phyloP scores from a whole-genome alignment of 2,797 vertebrate genomes.

The Spondyliosoma cantharus region DNA sequence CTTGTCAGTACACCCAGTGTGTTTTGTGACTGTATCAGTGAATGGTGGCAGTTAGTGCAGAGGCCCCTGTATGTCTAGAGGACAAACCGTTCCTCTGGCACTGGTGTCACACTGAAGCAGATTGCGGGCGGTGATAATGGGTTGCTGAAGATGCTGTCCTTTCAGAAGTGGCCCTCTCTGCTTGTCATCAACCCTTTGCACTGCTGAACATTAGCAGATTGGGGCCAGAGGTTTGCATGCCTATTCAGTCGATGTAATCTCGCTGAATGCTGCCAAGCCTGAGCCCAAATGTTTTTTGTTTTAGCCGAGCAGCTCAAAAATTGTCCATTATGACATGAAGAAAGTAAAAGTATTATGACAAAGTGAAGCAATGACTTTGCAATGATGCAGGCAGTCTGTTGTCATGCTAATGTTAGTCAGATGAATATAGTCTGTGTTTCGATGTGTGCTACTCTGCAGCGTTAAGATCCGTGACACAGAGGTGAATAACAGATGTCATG shows the following conservation, averaged over 20 bases:
- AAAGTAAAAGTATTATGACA: constrained; percentile 36
- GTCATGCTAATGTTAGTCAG: constrained; percentile 42
- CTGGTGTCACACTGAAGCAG: constrained; percentile 21
- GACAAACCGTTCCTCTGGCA: constrained; percentile 10
- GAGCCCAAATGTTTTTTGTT: constrained; percentile 49
- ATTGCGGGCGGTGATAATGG: constrained; percentile 37
- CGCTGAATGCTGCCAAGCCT: constrained; percentile 4
- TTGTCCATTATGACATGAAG: constrained; percentile 31
- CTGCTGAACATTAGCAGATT: constrained; percentile 39
- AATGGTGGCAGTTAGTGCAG: constrained; percentile 21
- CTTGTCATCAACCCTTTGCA: constrained; percentile 27
- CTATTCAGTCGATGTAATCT: constrained; percentile 33
- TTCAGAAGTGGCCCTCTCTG: constrained; percentile 34
- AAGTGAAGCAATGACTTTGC: constrained; percentile 33
- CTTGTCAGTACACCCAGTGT: constrained; percentile 19
- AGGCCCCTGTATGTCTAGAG: constrained; percentile 42
- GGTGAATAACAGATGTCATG: constrained; percentile 23
- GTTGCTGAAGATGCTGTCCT: constrained; percentile 40
- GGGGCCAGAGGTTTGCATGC: constrained; percentile 43
- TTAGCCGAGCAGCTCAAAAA: constrained; percentile 26
- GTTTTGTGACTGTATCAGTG: constrained; percentile 16
- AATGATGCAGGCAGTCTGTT: constrained; percentile 41
- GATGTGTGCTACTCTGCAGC: constrained; percentile 5
- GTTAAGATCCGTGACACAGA: constrained; percentile 37
- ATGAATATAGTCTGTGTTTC: constrained; percentile 33